These are phyloP conservation scores for Danionella dracula DNA, from an alignment of 2,797 vertebrate genomes.

Conservation along the genomic window DNA sequence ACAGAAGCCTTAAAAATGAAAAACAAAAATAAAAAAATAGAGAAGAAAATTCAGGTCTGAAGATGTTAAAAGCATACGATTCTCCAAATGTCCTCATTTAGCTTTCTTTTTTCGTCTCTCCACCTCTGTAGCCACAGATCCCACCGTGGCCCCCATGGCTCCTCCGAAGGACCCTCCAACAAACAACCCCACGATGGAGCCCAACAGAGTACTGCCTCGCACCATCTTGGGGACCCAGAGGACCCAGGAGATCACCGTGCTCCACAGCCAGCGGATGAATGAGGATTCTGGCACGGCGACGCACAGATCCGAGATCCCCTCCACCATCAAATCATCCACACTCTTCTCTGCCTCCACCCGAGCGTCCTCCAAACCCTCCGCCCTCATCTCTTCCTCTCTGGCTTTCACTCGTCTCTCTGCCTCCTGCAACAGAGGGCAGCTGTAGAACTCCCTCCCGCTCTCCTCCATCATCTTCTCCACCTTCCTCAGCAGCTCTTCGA, in stretches of 20 bases:
- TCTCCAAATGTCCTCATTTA: constrained; percentile 1
- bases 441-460: constrained; percentile 46
- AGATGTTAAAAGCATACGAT: too few species aligned
- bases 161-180: constrained; percentile 65
- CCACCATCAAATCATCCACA: constrained; percentile 41
- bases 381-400: constrained; percentile 19
- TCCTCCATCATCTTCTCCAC: constrained; percentile 57
- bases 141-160: constrained; percentile 66
- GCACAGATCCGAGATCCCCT: constrained; percentile 32
- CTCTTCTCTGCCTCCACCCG: constrained; percentile 55
- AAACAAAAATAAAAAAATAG: too few species aligned
- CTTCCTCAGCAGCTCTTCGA: constrained; percentile 50
- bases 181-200: constrained; percentile 66
- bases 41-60: too few species aligned
- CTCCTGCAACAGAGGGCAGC: constrained; percentile 57
- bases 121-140: constrained; percentile 71
- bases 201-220: constrained; percentile 62
- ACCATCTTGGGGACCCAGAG: constrained; percentile 55
- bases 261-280: constrained; percentile 57
- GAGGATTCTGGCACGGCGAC: constrained; percentile 26
- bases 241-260: constrained; percentile 57
- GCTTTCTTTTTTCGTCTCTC: constrained; percentile 53
- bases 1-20: too few species aligned
- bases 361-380: not conserved
- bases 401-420: constrained; percentile 44